These are phyloP conservation scores for Herminia tarsipennalis DNA, from an alignment of 2,888 invertebrate genomes.

Conservation along the genomic window DNA sequence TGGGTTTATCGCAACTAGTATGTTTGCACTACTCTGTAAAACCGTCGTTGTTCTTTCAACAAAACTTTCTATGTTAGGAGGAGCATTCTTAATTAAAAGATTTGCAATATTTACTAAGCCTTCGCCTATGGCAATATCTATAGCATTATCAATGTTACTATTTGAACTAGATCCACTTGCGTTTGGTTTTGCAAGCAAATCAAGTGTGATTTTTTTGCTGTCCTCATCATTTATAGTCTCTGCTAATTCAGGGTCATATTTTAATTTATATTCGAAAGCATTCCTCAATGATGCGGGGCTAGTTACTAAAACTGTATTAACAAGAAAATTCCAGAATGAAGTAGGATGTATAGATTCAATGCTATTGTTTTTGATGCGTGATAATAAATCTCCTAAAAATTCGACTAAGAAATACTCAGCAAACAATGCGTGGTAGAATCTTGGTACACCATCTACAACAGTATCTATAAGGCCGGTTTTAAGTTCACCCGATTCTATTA, in stretches of 20 bases:
- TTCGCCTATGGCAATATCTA: conserved; percentile 41
- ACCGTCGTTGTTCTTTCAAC: conserved; percentile 31
- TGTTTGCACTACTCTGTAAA: conserved; percentile 23
- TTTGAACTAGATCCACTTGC: conserved; percentile 3
- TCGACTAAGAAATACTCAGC: conserved; percentile 54
- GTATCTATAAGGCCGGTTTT: conserved; percentile 40
- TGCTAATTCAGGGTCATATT: conserved; percentile 41
- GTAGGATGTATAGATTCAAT: conserved; percentile 20
- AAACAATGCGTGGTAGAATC: conserved; percentile 49
- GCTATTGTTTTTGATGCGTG: conserved; percentile 6
- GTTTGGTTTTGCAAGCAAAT: conserved; percentile 45
- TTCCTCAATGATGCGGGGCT: conserved; percentile 43
- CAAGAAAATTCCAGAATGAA: conserved; percentile 43
- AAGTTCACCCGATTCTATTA: conserved; percentile 44
- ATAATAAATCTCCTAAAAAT: conserved; percentile 35
- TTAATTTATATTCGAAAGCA: conserved; percentile 52
- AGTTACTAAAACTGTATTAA: conserved; percentile 42
- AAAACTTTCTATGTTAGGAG: conserved; percentile 31
- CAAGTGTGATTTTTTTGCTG: conserved; percentile 43
- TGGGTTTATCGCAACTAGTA: conserved; percentile 21
- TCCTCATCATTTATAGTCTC: conserved; percentile 28
- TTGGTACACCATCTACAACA: conserved; percentile 47
- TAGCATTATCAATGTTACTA: conserved; percentile 17
- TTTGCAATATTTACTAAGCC: conserved; percentile 41
- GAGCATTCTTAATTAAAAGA: conserved; percentile 35